Base-by-base conservation (phyloP, 2,113 vertebrate genomes). In the Heterocephalus glaber region DNA sequence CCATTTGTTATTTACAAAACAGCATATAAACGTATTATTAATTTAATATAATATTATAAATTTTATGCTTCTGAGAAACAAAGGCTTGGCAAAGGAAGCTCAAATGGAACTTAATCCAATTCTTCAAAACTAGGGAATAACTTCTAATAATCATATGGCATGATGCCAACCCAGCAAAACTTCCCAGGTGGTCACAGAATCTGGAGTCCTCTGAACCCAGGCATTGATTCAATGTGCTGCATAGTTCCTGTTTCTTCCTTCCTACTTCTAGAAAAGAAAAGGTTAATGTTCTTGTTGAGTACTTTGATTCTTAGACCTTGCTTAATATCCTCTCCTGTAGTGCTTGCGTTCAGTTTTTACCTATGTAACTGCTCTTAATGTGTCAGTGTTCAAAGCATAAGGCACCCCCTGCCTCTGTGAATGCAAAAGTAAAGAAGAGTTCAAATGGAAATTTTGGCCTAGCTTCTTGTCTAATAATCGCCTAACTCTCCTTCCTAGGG, bases 241-340 rank as follows among this genome's bases (percentile, higher is more conserved):
- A 66, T 49, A 44, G 8, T 30, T 44, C 86, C 5, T 92, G 33
- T 96, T 93, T 94, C 60, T 41, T 92, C 66, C 44, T 89, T 90
- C 60, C 60, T 81, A 14, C 70, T 92, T 80, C 91, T 96, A 88
- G 77, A n/a, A 95, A 97, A 95, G 87, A 95, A 96, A 94, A 97
- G 83, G 97, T 98, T 97, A 97, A 96, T 83, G 94, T 95, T 96
- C 95, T 90, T 95, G 96, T 97, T 97, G 95, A 96, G 96, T 85
- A 92, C 89, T 90, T 98, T 96, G 96, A 94, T 97, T 98, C 96
- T 96, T 96, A 96, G 95, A 87, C 97, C 95, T 97, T 95, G 92
- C 97, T 97, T 97, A 95, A 97, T 95, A 96, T 95, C 96, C 92
- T 97, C 97, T 98, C 97, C 98, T 63, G 96, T 97, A 89, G 96